Base-by-base conservation (phyloP, 2,113 vertebrate genomes). In the Lonchura striata region DNA sequence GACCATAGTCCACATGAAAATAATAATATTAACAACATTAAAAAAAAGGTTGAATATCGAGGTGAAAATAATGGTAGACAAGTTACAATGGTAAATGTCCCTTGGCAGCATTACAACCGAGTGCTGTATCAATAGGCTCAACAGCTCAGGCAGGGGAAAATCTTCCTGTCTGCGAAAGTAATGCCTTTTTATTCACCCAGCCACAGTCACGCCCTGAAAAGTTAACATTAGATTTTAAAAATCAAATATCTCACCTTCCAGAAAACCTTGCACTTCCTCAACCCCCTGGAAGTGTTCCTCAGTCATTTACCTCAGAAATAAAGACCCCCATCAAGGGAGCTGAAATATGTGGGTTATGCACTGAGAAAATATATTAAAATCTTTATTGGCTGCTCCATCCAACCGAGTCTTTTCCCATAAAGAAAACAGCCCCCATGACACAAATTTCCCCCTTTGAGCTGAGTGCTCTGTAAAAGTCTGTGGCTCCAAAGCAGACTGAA, bases 341-440 rank as follows among this genome's bases (percentile, higher is more conserved):
- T 86, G 66, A 88, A 94, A 94, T 85, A 92, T 35, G 44, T 52
- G 81, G 59, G 91, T 86, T 82, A 94, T 69, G 76, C 82, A 91
- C 80, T 72, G 76, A 91, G 87, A 95, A 97, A 95, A 96, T 81
- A 91, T 68, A 95, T 93, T 96, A 97, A 93, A 95, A 90, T 96
- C 81, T 92, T 85, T 72, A 96, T 91, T 91, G 95, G 92, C 94
- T 93, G 91, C 83, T 97, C 88, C 52, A 96, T 86, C 75, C 95
- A 97, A 96, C 83, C 50, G 13, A 96, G 78, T 93, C 78, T 97
- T 96, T 97, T 94, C 54, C 92, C 90, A 85, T 95, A 86, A 97
- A 97, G 97, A 94, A 97, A 97, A 97, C 37, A 86, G 91, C 82
- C 76, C 96, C 90, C 76, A 3, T 97, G 97, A 95, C 94, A 97